Percentiles rank a stretch among this genome's conserved stretches.
phyloP scores from a whole-genome alignment of 2,888 invertebrate species.

The Apamea sordens region DNA sequence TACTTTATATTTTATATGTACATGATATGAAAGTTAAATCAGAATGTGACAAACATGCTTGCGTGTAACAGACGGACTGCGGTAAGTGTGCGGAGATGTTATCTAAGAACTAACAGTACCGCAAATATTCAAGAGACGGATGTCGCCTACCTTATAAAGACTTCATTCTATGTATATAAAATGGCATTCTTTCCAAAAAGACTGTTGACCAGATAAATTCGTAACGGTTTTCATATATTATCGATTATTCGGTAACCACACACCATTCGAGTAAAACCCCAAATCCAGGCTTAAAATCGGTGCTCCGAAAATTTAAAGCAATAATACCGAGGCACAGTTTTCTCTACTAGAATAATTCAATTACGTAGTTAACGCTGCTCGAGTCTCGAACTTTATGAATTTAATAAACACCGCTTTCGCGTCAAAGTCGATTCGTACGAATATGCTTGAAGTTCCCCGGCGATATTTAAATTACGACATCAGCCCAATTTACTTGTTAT shows the following conservation, averaged over 20 bases:
- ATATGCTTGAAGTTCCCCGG: conserved; percentile 21
- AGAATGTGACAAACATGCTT: not conserved
- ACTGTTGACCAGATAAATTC: not conserved
- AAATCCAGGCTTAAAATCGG: conserved; percentile 28
- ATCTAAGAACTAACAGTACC: conserved; percentile 2
- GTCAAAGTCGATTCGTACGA: conserved; percentile 52
- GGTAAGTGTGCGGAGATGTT: conserved; percentile 10
- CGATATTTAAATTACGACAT: conserved; percentile 42
- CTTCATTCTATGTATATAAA: not conserved
- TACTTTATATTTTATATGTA: no score
- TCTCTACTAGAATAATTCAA: conserved; percentile 53
- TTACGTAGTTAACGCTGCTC: conserved; percentile 52
- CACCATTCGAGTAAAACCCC: conserved; percentile 17
- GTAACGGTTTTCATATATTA: not conserved
- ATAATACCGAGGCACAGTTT: conserved; percentile 33
- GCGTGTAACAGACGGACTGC: conserved; percentile 11
- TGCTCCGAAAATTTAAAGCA: conserved; percentile 24
- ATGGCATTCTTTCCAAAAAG: not conserved
- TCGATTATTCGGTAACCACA: conserved; percentile 35
- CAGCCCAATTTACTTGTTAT: conserved; percentile 36
- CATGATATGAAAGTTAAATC: not conserved
- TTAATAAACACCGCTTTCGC: conserved; percentile 58
- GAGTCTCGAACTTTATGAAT: conserved; percentile 52
- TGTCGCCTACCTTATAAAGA: not conserved
- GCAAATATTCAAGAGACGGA: conserved; percentile 11